Evolutionary conservation across 1,140 invertebrate species (phyloP).

Genomic region (Drosophila grimshawi): DNA sequence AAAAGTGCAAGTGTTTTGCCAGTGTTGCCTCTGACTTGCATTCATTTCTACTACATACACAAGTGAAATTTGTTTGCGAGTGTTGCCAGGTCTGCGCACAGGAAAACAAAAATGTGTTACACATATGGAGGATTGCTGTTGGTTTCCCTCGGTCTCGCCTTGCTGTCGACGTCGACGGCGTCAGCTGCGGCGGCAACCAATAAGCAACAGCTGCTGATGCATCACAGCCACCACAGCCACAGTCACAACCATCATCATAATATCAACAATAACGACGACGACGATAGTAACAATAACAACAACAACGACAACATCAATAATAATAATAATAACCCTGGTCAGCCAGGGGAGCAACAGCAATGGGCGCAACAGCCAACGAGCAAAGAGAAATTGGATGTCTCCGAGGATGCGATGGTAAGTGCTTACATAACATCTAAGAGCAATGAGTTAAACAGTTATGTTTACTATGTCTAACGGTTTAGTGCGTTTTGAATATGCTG

Average conservation of each 20-base stretch:
- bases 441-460: neutral
- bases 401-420: conserved; percentile 65
- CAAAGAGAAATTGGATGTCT: conserved; percentile 35
- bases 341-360: conserved; percentile 15
- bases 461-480: neutral
- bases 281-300: neutral
- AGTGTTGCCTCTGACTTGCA: conserved; percentile 19
- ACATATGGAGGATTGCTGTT: conserved; percentile 44
- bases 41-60: neutral
- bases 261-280: conserved; percentile 18
- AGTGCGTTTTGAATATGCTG: neutral
- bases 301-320: conserved; percentile 25
- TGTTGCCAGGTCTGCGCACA: conserved; percentile 17
- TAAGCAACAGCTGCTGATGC: conserved; percentile 20
- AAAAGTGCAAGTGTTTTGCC: conserved; percentile 37
- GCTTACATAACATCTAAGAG: neutral
- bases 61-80: conserved; percentile 27
- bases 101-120: conserved; percentile 60
- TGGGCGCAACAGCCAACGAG: neutral
- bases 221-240: conserved; percentile 15
- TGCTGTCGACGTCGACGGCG: conserved; percentile 6
- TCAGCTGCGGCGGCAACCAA: conserved; percentile 21
- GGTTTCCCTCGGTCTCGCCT: conserved; percentile 14
- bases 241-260: conserved; percentile 29
- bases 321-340: conserved; percentile 16